These are phyloP conservation scores for Saturnia japonica DNA, from an alignment of 2,888 invertebrate species.

Conservation along the genomic window DNA sequence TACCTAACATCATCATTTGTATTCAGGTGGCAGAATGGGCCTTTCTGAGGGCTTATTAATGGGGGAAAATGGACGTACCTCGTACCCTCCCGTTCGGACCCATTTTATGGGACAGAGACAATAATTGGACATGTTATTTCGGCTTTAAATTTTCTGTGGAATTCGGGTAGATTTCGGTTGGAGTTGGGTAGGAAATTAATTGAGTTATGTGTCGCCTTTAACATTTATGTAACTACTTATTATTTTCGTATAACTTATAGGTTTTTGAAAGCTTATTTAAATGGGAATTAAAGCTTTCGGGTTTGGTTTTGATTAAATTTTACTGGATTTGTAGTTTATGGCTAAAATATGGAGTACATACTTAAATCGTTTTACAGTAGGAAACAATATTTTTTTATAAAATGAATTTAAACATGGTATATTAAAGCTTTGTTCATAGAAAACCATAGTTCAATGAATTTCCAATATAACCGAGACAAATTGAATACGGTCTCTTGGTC, in stretches of 20 bases:
- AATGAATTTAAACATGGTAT: not conserved
- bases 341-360: not conserved
- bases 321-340: not conserved
- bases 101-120: slow-evolving; percentile 13
- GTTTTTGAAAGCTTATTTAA: not conserved
- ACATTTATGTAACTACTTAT: slow-evolving; percentile 10
- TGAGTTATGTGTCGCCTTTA: not conserved
- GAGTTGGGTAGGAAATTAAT: slow-evolving; percentile 7
- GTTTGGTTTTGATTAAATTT: not conserved
- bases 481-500: slow-evolving; percentile 37
- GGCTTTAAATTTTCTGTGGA: slow-evolving; percentile 11
- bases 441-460: slow-evolving; percentile 21
- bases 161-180: not conserved
- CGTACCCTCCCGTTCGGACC: slow-evolving; percentile 9
- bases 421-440: not conserved
- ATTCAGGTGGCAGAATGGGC: slow-evolving; percentile 20
- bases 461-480: slow-evolving; percentile 42
- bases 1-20: slow-evolving; percentile 21
- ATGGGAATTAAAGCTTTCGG: not conserved
- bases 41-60: slow-evolving; percentile 17
- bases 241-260: not conserved
- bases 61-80: slow-evolving; percentile 12
- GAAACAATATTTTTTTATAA: not conserved
- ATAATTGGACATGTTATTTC: slow-evolving; percentile 15
- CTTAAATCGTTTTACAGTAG: no score